Percentiles rank a stretch among this genome's conserved stretches.
Evolutionary conservation across 2,888 invertebrate genomes (phyloP).

Genomic region (Dasypolia templi): DNA sequence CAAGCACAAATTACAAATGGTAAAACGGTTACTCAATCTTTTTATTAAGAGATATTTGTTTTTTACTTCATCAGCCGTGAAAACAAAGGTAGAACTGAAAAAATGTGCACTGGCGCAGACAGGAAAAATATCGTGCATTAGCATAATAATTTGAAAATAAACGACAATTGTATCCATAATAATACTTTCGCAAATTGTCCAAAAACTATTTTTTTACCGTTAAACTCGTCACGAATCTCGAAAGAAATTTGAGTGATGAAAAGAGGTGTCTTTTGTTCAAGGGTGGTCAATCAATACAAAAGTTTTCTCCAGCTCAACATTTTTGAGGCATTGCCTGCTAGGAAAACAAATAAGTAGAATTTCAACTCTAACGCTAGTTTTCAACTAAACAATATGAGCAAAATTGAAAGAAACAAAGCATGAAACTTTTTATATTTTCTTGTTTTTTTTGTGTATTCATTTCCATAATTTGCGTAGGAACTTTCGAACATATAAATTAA

Average conservation of each 20-base stretch:
- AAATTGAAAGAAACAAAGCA: background rate
- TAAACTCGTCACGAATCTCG: slow-evolving; percentile 44
- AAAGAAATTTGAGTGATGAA: slow-evolving; percentile 33
- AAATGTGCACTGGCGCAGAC: slow-evolving; percentile 15
- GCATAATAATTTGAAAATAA: slow-evolving; percentile 41
- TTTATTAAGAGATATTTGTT: slow-evolving; percentile 24
- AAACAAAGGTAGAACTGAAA: slow-evolving; percentile 14
- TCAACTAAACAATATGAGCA: background rate
- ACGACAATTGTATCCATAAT: slow-evolving; percentile 32
- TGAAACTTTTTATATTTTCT: too few relatives aligned
- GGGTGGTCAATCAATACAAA: slow-evolving; percentile 13
- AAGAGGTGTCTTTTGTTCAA: slow-evolving; percentile 35
- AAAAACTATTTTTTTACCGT: too few relatives aligned
- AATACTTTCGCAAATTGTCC: slow-evolving; percentile 54
- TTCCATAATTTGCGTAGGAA: slow-evolving; percentile 1
- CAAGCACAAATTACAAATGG: slow-evolving; percentile 18
- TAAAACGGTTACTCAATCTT: slow-evolving; percentile 38
- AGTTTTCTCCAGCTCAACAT: slow-evolving; percentile 4
- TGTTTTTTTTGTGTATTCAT: too few relatives aligned
- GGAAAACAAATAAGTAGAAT: background rate
- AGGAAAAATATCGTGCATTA: slow-evolving; percentile 47
- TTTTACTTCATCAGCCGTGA: slow-evolving; percentile 21
- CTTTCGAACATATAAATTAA: slow-evolving; percentile 51
- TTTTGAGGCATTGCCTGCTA: background rate
- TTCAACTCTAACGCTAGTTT: background rate